phyloP scores from a whole-genome alignment of 2,797 vertebrate genomes.

The Hyperoplus lanceolatus region DNA sequence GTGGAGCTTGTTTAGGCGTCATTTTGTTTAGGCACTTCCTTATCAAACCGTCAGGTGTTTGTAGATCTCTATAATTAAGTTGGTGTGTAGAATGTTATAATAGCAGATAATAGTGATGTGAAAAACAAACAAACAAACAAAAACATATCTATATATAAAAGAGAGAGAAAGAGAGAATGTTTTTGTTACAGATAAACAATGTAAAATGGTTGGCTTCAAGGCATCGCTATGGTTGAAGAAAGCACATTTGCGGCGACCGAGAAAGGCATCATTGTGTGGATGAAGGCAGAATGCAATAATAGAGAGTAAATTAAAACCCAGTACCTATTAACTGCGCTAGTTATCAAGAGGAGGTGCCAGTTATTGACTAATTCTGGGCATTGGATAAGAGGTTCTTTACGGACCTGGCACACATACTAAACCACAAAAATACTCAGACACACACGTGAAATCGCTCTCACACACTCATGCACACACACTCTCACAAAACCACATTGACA shows the following conservation, averaged over 20 bases:
- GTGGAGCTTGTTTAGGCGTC: no score
- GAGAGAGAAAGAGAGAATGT: no score
- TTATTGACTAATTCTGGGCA: slow-evolving; percentile 77
- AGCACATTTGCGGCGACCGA: slow-evolving; percentile 3
- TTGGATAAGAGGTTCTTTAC: slow-evolving; percentile 68
- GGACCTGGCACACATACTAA: slow-evolving; percentile 53
- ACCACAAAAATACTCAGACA: slow-evolving; percentile 49
- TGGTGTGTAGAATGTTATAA: neutral
- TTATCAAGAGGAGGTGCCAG: slow-evolving; percentile 72
- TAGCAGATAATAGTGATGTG: neutral
- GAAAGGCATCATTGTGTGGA: neutral
- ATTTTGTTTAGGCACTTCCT: no score
- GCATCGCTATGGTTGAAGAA: neutral
- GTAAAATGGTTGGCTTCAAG: neutral
- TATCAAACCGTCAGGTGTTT: neutral
- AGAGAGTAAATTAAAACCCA: slow-evolving; percentile 57
- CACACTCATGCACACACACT: slow-evolving; percentile 8
- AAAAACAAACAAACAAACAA: neutral
- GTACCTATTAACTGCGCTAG: slow-evolving; percentile 59
- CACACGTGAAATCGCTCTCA: slow-evolving; percentile 35
- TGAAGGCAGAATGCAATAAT: slow-evolving; percentile 13
- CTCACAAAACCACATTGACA: slow-evolving; percentile 58
- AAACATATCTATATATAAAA: neutral
- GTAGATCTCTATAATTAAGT: neutral
- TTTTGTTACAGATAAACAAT: neutral